These are phyloP conservation scores for Danaus melanippus DNA, from an alignment of 1,140 invertebrate species.

Conservation along the genomic window DNA sequence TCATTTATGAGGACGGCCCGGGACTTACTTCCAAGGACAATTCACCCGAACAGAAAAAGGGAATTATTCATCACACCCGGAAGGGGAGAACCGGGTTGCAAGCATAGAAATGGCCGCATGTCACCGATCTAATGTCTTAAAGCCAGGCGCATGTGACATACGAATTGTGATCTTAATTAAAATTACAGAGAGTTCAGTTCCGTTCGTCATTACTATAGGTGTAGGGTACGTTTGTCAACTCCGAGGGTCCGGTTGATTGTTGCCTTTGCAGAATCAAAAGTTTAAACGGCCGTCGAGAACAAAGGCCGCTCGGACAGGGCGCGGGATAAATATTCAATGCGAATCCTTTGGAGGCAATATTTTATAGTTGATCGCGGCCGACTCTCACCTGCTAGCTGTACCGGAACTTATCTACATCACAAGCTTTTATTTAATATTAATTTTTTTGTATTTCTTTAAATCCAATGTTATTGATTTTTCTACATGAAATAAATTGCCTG, in stretches of 20 bases:
- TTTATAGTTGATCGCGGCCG: slow-evolving; percentile 59
- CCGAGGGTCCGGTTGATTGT: slow-evolving; percentile 66
- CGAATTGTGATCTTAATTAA: slow-evolving; percentile 17
- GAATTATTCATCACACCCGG: slow-evolving; percentile 72
- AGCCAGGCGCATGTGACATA: slow-evolving; percentile 5
- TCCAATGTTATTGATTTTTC: too few relatives aligned
- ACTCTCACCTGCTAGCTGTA: slow-evolving; percentile 60
- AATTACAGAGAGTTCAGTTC: slow-evolving; percentile 27
- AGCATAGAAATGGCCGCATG: slow-evolving; percentile 64
- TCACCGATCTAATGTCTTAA: slow-evolving; percentile 32
- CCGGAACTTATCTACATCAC: slow-evolving; percentile 28
- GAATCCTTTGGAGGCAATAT: slow-evolving; percentile 69
- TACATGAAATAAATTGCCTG: too few relatives aligned
- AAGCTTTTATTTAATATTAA: too few relatives aligned
- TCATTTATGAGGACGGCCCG: slow-evolving; percentile 63
- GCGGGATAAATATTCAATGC: slow-evolving; percentile 68
- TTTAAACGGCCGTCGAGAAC: slow-evolving; percentile 70
- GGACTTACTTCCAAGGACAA: slow-evolving; percentile 65
- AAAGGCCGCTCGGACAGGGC: slow-evolving; percentile 61
- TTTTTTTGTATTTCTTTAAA: too few relatives aligned
- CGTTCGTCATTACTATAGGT: not conserved
- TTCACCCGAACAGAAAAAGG: slow-evolving; percentile 64
- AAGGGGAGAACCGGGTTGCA: slow-evolving; percentile 71
- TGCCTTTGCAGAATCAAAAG: slow-evolving; percentile 70
- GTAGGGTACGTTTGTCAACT: slow-evolving; percentile 42